Percentiles rank a stretch among this genome's conserved stretches.
These are phyloP conservation scores for Halcyon senegalensis DNA, from an alignment of 2,113 vertebrate genomes.

Conservation along the genomic window DNA sequence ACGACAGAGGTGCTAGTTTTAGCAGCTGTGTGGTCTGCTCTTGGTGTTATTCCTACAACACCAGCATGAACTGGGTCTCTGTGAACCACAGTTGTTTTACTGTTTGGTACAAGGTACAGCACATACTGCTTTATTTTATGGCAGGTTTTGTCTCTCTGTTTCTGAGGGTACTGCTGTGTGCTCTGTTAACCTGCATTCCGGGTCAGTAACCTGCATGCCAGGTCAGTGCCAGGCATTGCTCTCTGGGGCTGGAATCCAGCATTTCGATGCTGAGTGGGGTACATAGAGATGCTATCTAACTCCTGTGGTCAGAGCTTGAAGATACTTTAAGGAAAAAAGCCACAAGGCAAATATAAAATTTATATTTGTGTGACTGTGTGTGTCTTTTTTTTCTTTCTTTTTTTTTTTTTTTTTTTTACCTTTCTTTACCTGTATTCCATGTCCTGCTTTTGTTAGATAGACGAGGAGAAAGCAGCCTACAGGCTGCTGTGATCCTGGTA, in stretches of 20 bases:
- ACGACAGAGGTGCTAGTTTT: too few species aligned
- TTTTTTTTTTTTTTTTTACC: neutral
- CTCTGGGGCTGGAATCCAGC: neutral
- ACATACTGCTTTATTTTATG: neutral
- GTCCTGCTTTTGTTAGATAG: conserved; percentile 25
- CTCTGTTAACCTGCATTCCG: neutral
- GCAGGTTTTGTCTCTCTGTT: neutral
- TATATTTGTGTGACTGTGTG: too few species aligned
- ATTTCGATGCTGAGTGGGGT: neutral
- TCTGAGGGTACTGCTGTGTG: neutral
- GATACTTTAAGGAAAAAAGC: neutral
- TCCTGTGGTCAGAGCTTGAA: neutral
- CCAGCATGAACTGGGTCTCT: neutral
- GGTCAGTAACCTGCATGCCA: too few species aligned
- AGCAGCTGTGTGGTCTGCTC: neutral
- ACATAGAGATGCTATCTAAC: neutral
- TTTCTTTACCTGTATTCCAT: neutral
- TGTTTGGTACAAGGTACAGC: neutral
- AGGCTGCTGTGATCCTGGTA: neutral
- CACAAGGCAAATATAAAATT: too few species aligned
- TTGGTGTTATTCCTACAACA: neutral
- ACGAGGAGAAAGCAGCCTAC: neutral
- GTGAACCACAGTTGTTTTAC: neutral
- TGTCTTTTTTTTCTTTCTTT: too few species aligned
- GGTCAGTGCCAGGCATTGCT: neutral